Percentiles rank a stretch among this genome's conserved stretches.
These are phyloP conservation scores for Megalops cyprinoides DNA, from an alignment of 2,797 vertebrate species.

Conservation along the genomic window DNA sequence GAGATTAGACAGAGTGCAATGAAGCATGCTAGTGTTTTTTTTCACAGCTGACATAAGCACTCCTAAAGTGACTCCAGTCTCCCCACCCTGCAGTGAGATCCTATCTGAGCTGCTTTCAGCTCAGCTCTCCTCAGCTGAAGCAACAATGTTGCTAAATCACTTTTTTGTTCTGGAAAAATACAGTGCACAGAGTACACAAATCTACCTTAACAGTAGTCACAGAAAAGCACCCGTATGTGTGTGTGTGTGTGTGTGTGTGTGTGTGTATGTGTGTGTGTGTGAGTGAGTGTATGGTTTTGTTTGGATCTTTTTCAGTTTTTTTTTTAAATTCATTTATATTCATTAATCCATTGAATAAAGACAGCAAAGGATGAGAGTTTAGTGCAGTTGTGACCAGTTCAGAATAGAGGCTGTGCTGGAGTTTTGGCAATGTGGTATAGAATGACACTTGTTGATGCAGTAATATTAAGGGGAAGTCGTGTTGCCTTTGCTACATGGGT, in stretches of 20 bases:
- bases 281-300: too few species aligned
- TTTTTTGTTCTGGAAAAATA: background rate
- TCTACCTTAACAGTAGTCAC: too few species aligned
- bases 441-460: background rate
- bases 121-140: too few species aligned
- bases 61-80: background rate
- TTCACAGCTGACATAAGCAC: background rate
- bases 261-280: too few species aligned
- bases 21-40: slow-evolving; percentile 9
- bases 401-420: background rate
- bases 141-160: background rate
- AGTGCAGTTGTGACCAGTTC: background rate
- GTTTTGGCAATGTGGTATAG: background rate
- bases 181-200: slow-evolving; percentile 14
- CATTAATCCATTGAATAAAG: too few species aligned
- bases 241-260: too few species aligned
- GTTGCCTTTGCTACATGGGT: slow-evolving; percentile 3
- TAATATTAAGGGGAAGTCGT: background rate
- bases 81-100: background rate
- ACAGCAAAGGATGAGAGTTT: background rate
- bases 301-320: too few species aligned
- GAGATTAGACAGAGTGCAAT: slow-evolving; percentile 16
- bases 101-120: background rate
- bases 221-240: too few species aligned
- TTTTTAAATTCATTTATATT: too few species aligned